Base-by-base conservation (phyloP, 2,797 vertebrate genomes). In the Pangasius djambal region DNA sequence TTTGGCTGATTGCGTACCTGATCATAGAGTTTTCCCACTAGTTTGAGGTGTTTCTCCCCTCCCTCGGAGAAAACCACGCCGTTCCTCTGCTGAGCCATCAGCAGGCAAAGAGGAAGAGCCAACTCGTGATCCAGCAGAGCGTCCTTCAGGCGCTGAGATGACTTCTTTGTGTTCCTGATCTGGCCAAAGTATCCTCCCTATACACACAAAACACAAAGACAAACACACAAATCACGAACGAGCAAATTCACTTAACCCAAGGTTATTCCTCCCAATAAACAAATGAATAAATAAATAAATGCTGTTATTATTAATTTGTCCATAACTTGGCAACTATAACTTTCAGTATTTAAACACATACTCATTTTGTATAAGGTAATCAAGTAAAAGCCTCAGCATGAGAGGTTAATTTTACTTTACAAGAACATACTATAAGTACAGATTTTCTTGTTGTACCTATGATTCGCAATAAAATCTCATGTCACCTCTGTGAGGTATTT, bases 161-260 rank as follows among this genome's bases (percentile, higher is more conserved):
- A 99, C 90, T 99, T 99, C 95, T 99, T 99, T 22, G 99, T 99
- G 96, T 99, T 99, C 93, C 99, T 96, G 92, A 99, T 99, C 92
- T 99, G 99, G 40, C 99, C 99, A 44, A 99, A 99, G 95, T 99
- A 99, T 78, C 98, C 99, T 10, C 99, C 98, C 98, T 99, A 72
- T 83, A 65, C 20, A 93, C n/a, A 44, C 5, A 90, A 90, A 83
- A 84, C 25, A 90, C 65, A 90, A 85, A 86, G 28, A 89, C 31
- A 57, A 31, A 67, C 57, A 40, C 6, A 65, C 72, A 48, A 2
- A 52, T 3, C 69, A 72, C 4, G 2, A 44, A 7, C 0, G 16
- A 18, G 70, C 37, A 22, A 25, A 74, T 48, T 12, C 37, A 70
- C 6, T 34, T 69, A 18, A 0, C 15, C 3, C 67, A 6, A 34